Evolutionary conservation across 2,113 vertebrate species (phyloP), one percentile per base, ranked within the genome.

Genomic region (Mixornis gularis): DNA sequence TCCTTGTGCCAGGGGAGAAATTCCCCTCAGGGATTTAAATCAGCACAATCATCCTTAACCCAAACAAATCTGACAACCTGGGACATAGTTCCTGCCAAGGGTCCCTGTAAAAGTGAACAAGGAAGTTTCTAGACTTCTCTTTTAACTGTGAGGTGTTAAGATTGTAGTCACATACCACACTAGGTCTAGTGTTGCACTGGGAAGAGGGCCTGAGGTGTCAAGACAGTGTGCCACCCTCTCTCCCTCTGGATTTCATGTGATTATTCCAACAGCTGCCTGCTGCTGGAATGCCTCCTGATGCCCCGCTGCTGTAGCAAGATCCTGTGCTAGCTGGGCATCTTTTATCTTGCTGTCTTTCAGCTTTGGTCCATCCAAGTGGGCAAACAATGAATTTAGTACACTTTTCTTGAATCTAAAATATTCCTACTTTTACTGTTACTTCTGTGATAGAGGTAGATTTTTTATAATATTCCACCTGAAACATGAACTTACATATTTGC

Each of bases 271-370:
- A 68, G 38, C 16, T 48, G 14, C 14, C 63, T 20, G 13, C 16
- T 40, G 41, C 41, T 43, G 41, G 41, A 43, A 43, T 43, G 41
- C 41, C 41, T 43, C 41, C 41, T 43, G n/a, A 13, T 25, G 13
- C 13, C 19, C 38, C 12, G 3, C 12, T 6, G 0, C 27, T 59
- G 27, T 36, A 29, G 13, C 1, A 7, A 41, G n/a, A 5, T 13
- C 0, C 0, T 13, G 3, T 22, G 4, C 55, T 71, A 32, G 19
- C 19, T 17, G 3, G 66, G 17, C 11, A 65, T 25, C 20, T 17
- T 36, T 58, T 66, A 26, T 36, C 8, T 49, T 49, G 5, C 25
- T 72, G 36, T 46, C 46, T 73, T 82, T 72, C 40, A 63, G 17
- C 69, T 90, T 79, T 82, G 24, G 81, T 65, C 49, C 27, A 46